phyloP scores from a whole-genome alignment of 2,113 vertebrate genomes.

The Aplodontia rufa region DNA sequence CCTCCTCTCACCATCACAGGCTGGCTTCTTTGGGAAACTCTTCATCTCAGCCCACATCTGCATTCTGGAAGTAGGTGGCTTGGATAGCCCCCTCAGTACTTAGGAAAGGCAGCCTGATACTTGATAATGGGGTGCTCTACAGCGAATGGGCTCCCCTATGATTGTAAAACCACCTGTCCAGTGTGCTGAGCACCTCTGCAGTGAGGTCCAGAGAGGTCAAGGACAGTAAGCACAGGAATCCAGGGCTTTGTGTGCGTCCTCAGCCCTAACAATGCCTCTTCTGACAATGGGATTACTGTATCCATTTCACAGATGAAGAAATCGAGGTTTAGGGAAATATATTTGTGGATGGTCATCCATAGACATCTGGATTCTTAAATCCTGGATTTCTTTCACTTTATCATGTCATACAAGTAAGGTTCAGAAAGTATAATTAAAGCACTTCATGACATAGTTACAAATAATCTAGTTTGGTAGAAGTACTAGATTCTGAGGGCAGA shows the following conservation, averaged over 20 bases:
- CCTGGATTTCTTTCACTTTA: background rate
- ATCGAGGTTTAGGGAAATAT: background rate
- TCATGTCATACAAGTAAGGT: background rate
- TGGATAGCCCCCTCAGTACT: background rate
- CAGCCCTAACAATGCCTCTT: accelerated
- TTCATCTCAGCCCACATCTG: background rate
- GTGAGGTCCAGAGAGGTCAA: background rate
- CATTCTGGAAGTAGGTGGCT: background rate
- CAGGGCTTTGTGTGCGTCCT: background rate
- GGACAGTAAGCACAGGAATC: accelerated
- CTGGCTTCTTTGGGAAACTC: background rate
- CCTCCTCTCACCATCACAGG: background rate
- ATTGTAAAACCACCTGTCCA: background rate
- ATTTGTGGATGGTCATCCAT: background rate
- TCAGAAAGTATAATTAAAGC: background rate
- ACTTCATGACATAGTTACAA: background rate
- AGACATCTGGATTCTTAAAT: background rate
- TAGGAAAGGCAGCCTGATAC: too few species aligned
- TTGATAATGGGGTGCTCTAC: too few species aligned
- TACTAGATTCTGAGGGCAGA: background rate
- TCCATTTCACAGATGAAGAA: background rate
- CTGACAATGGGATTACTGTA: background rate
- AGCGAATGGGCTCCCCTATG: too few species aligned
- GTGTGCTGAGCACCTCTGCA: background rate
- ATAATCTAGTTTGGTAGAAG: background rate